Evolutionary conservation across 2,113 vertebrate species (phyloP).

Genomic region (Trogon melanurus): DNA sequence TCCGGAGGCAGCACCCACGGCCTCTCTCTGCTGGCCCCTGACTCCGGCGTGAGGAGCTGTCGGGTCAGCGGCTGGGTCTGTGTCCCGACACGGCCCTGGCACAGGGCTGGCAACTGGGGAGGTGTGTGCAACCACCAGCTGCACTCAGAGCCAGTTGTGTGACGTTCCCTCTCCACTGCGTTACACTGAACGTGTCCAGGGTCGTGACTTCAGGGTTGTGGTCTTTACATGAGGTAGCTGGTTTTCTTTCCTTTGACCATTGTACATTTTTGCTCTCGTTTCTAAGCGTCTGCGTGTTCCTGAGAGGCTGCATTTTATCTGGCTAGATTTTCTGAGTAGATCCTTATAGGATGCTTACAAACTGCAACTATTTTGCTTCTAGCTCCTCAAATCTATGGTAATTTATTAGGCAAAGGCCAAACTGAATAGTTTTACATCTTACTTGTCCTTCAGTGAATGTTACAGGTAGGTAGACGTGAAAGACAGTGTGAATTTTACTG

Average conservation of each 20-base stretch:
- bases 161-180: accelerated
- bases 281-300: neutral
- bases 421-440: neutral
- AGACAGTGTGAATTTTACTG: neutral
- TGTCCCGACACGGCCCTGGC: neutral
- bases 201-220: neutral
- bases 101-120: neutral
- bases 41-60: accelerated
- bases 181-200: neutral
- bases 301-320: neutral
- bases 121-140: neutral
- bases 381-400: neutral
- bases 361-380: neutral
- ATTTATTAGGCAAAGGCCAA: neutral
- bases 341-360: neutral
- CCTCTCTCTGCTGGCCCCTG: neutral
- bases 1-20: accelerated
- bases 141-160: neutral
- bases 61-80: accelerated
- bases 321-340: neutral
- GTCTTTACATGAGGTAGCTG: neutral
- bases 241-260: neutral
- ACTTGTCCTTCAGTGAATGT: neutral
- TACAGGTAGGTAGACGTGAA: neutral
- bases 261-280: neutral